Evolutionary conservation across 2,797 vertebrate genomes (phyloP).

Genomic region (Tenualosa ilisha): DNA sequence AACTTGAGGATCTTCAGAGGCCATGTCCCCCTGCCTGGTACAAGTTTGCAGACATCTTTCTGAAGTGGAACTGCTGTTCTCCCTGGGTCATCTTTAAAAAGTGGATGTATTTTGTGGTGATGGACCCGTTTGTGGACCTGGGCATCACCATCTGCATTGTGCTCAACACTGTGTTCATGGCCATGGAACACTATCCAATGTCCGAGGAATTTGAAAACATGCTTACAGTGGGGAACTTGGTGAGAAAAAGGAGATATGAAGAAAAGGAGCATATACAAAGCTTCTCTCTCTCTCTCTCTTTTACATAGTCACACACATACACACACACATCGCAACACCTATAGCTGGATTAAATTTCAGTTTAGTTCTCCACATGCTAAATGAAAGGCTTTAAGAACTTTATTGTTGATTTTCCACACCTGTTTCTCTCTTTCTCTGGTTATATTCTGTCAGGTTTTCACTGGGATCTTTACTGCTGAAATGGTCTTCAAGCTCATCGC

Average conservation of each 20-base stretch:
- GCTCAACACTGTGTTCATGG: conserved; percentile 96
- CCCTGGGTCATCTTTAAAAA: conserved; percentile 81
- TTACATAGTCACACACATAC: background rate
- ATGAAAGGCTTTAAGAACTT: too few relatives aligned
- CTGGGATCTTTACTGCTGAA: conserved; percentile 83
- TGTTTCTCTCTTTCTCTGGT: background rate
- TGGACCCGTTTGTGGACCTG: conserved; percentile 95
- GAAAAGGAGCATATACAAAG: background rate
- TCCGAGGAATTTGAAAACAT: conserved; percentile 77
- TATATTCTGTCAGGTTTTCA: conserved; percentile 75
- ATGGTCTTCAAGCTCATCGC: conserved; percentile 86
- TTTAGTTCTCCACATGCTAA: background rate
- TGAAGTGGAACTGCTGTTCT: conserved; percentile 89
- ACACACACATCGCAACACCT: background rate
- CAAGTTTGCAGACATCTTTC: conserved; percentile 78
- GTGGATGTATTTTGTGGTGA: conserved; percentile 79
- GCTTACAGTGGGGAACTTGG: conserved; percentile 85
- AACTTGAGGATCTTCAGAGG: conserved; percentile 84
- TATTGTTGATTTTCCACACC: background rate
- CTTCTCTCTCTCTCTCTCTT: too few relatives aligned
- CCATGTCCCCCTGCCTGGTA: conserved; percentile 90
- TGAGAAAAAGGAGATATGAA: conserved; percentile 57
- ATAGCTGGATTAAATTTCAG: too few relatives aligned
- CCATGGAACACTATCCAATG: conserved; percentile 98
- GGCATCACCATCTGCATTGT: conserved; percentile 95